Conservation (phyloP, 2,888 invertebrate species). For the Petrolisthes manimaculis region DNA sequence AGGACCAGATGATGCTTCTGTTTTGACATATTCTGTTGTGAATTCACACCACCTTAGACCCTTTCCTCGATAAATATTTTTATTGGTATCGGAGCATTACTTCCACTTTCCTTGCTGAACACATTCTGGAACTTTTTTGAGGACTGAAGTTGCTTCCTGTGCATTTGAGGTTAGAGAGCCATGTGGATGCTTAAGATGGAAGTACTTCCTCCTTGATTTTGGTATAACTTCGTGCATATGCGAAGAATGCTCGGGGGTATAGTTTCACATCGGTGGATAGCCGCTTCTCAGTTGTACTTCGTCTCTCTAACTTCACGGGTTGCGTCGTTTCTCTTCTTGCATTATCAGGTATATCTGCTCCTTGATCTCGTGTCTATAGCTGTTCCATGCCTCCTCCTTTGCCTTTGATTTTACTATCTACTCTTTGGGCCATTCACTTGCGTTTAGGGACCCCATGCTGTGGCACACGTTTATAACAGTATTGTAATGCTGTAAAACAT, state of each 20-base stretch:
- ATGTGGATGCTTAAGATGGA: not conserved
- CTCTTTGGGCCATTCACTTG: conserved; percentile 18
- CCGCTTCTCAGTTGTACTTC: conserved; percentile 2
- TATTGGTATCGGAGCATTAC: not conserved
- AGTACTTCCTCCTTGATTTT: conserved; percentile 15
- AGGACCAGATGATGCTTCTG: conserved; percentile 19
- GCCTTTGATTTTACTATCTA: not conserved
- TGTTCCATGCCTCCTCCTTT: conserved; percentile 19
- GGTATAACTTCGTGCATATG: too few species aligned
- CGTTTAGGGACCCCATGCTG: not conserved
- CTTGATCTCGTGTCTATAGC: conserved; percentile 13
- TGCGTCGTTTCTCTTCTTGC: conserved; percentile 1
- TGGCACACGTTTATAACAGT: conserved; percentile 4
- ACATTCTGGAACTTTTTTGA: conserved; percentile 11
- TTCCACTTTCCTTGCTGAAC: not conserved
- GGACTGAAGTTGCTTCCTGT: not conserved
- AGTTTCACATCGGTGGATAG: conserved; percentile 7
- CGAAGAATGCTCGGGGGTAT: not conserved
- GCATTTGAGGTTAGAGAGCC: not conserved
- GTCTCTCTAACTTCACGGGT: not conserved
- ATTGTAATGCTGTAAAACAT: not conserved
- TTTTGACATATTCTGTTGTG: conserved; percentile 1
- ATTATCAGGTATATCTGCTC: not conserved
- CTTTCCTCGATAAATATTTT: not conserved
- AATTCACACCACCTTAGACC: not conserved